Percentiles rank a stretch among this genome's conserved stretches.
These are phyloP conservation scores for Vanessa atalanta DNA, from an alignment of 1,140 invertebrate species.

Conservation along the genomic window DNA sequence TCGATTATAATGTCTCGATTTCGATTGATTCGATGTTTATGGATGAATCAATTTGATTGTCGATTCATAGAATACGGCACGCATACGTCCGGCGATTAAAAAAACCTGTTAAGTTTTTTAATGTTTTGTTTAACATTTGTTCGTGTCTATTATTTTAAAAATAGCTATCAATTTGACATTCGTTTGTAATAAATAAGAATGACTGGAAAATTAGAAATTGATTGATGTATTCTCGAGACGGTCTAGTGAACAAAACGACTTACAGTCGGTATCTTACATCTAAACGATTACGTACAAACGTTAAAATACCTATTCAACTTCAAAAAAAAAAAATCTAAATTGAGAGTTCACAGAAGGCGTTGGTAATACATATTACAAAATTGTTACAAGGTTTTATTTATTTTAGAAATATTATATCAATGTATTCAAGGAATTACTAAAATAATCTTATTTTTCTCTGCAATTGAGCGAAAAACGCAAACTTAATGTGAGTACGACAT, in stretches of 20 bases:
- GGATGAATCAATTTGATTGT: constrained; percentile 37
- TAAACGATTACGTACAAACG: no score
- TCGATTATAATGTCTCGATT: constrained; percentile 38
- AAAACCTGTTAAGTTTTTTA: constrained; percentile 32
- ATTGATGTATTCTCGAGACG: neutral
- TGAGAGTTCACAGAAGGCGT: no score
- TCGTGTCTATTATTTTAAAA: constrained; percentile 22
- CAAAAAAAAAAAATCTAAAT: no score
- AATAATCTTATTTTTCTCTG: no score
- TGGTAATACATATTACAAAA: no score
- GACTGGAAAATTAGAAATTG: constrained; percentile 26
- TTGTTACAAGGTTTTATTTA: no score
- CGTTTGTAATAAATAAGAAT: constrained; percentile 18
- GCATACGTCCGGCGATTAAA: constrained; percentile 11
- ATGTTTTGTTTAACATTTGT: constrained; percentile 35
- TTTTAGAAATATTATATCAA: no score
- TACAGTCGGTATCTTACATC: no score
- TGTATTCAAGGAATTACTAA: no score
- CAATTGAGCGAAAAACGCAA: no score
- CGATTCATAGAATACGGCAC: constrained; percentile 20
- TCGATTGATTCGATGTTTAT: constrained; percentile 36
- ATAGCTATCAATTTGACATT: constrained; percentile 24
- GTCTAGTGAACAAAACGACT: neutral
- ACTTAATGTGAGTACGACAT: no score
- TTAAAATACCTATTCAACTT: no score